These are phyloP conservation scores for Hydractinia echinata DNA, from an alignment of 30 jellyfish, hydroid and myxozoan genomes.

Conservation along the genomic window DNA sequence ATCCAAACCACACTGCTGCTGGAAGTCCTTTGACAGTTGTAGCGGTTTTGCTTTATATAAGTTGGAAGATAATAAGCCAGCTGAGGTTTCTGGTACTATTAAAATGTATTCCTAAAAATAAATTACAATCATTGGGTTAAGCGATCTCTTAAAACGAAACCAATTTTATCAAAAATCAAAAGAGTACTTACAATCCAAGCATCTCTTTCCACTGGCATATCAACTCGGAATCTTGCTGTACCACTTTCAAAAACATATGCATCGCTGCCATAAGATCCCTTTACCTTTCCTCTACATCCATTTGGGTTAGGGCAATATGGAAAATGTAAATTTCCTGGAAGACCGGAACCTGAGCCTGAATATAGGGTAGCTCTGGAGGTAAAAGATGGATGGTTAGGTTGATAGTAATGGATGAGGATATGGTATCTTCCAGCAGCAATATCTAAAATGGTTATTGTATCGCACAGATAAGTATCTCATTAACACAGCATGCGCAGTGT, in stretches of 20 bases:
- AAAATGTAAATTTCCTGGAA: constrained; percentile 58
- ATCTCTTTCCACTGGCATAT: constrained; percentile 63
- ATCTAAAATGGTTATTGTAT: background rate
- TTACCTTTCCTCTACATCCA: constrained; percentile 80
- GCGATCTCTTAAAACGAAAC: background rate
- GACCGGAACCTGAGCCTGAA: constrained; percentile 39
- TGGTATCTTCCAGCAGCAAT: constrained; percentile 82
- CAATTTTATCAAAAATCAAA: background rate
- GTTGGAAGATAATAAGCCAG: constrained; percentile 24
- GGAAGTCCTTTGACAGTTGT: constrained; percentile 62
- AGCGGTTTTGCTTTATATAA: constrained; percentile 55
- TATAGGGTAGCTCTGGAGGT: constrained; percentile 49
- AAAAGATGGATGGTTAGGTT: constrained; percentile 70
- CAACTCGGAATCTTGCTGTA: constrained; percentile 35
- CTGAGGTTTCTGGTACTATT: constrained; percentile 56
- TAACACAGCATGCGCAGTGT: too few relatives aligned
- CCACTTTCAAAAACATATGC: constrained; percentile 41
- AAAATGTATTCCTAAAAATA: constrained; percentile 64
- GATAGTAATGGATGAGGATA: constrained; percentile 73
- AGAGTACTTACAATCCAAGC: constrained; percentile 83
- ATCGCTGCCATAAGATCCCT: constrained; percentile 49
- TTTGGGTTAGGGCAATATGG: constrained; percentile 75
- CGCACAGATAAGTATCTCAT: too few relatives aligned
- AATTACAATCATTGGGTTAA: background rate
- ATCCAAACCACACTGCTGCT: constrained; percentile 46